Conservation (phyloP, 2,797 vertebrate genomes). For the Protonibea diacanthus region DNA sequence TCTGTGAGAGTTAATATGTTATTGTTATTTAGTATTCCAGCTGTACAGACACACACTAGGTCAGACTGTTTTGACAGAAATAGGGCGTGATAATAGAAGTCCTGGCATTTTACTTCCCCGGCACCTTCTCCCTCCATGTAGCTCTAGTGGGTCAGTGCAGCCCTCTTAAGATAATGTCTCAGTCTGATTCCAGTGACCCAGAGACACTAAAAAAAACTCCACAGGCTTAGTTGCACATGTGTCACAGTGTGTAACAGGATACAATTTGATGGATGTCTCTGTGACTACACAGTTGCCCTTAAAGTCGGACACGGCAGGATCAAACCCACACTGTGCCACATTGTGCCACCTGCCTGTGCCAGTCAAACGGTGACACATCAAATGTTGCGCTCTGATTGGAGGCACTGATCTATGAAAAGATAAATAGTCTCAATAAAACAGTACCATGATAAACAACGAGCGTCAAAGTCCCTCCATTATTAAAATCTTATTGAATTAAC, state of each 20-base stretch:
- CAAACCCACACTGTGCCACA: constrained; percentile 47
- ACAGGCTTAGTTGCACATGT: constrained; percentile 55
- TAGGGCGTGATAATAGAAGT: constrained; percentile 64
- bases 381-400: constrained; percentile 40
- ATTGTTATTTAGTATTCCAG: constrained; percentile 30
- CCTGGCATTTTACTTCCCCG: constrained; percentile 48
- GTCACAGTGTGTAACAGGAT: constrained; percentile 69
- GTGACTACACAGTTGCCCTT: constrained; percentile 64
- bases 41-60: constrained; percentile 39
- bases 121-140: constrained; percentile 20
- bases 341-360: constrained; percentile 74
- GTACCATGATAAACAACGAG: constrained; percentile 45
- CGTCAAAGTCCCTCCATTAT: constrained; percentile 36
- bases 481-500: constrained; percentile 59
- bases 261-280: constrained; percentile 64
- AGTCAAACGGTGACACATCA: constrained; percentile 67
- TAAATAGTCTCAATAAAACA: constrained; percentile 37
- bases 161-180: constrained; percentile 54
- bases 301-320: constrained; percentile 60
- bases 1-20: constrained; percentile 25
- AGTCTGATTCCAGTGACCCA: constrained; percentile 46
- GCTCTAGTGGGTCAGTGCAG: constrained; percentile 39
- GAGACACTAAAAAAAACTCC: constrained; percentile 43
- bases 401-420: constrained; percentile 41
- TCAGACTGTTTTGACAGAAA: constrained; percentile 72